phyloP scores from a whole-genome alignment of 2,113 vertebrate genomes.

The Puffinus mauretanicus region DNA sequence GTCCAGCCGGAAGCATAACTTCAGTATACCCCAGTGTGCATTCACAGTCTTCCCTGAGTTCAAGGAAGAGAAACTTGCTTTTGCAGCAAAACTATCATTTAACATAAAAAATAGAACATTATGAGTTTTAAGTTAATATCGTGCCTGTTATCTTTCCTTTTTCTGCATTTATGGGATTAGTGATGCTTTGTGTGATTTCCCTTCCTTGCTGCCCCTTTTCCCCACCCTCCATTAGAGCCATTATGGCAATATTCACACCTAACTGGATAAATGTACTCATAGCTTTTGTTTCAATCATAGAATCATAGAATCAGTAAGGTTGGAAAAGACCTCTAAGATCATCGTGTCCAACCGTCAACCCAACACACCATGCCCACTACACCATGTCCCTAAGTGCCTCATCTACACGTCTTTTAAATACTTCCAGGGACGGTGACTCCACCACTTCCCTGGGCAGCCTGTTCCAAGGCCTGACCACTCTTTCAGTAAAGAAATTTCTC shows the following conservation, averaged over 20 bases:
- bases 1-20: not conserved
- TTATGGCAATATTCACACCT: not conserved
- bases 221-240: not conserved
- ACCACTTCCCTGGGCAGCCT: too few species aligned
- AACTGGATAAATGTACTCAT: not conserved
- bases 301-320: too few species aligned
- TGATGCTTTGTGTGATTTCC: not conserved
- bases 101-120: not conserved
- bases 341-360: too few species aligned
- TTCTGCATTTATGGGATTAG: not conserved
- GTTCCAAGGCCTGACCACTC: too few species aligned
- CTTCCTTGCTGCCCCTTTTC: not conserved
- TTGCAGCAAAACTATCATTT: not conserved
- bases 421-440: too few species aligned
- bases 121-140: not conserved
- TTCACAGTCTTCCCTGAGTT: not conserved
- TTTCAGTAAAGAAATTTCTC: too few species aligned
- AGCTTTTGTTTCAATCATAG: not conserved
- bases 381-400: too few species aligned
- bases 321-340: too few species aligned
- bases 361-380: too few species aligned
- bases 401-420: too few species aligned
- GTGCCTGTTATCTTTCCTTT: not conserved
- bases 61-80: not conserved
- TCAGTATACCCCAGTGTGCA: not conserved